Conservation (phyloP, 2,113 vertebrate genomes). For the Okapia johnstoni region DNA sequence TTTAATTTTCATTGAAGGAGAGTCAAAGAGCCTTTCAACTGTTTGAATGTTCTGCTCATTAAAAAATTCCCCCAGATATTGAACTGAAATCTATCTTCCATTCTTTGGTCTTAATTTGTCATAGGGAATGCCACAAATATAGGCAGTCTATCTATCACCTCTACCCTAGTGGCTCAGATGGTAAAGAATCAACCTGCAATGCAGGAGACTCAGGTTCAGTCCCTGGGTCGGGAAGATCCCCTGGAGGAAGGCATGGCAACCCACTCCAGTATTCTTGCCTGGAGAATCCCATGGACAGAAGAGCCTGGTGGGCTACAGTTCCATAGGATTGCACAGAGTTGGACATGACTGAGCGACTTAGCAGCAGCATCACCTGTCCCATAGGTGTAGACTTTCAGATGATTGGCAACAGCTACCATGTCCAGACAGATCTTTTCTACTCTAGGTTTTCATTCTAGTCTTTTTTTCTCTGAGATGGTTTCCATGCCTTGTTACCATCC, state of each 20-base stretch:
- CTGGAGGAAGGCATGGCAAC: neutral
- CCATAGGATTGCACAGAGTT: neutral
- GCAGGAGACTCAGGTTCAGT: neutral
- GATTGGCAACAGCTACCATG: neutral
- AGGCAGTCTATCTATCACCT: neutral
- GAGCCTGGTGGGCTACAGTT: neutral
- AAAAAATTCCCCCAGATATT: neutral
- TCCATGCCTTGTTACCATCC: neutral
- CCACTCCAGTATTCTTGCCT: neutral
- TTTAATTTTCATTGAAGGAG: neutral
- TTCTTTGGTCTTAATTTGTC: neutral
- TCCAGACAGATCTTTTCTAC: neutral
- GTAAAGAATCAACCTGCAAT: neutral
- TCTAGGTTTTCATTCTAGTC: neutral
- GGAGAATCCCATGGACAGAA: neutral
- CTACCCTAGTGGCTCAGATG: neutral
- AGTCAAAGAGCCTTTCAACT: neutral
- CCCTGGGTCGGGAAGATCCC: neutral
- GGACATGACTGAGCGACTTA: neutral
- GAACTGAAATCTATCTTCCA: neutral
- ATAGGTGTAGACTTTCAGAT: neutral
- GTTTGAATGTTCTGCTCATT: neutral
- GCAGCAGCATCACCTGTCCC: neutral
- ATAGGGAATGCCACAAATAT: neutral
- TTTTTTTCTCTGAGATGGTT: conserved; percentile 25